Evolutionary conservation across 2,797 vertebrate genomes (phyloP).

Genomic region (Myotis myotis): DNA sequence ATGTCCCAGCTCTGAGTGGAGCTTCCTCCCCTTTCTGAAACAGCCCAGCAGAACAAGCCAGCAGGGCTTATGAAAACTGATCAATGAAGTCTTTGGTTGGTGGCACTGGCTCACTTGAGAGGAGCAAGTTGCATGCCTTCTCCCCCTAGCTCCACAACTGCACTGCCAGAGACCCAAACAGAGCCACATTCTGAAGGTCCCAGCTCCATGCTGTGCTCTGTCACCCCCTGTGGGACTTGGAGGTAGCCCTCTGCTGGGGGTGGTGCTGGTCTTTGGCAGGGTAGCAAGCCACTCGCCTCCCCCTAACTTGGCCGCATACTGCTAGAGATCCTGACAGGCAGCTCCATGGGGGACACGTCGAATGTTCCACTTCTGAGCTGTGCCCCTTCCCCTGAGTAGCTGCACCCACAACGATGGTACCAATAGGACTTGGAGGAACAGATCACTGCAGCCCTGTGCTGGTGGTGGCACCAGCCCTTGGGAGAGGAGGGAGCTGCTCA

Average conservation of each 20-base stretch:
- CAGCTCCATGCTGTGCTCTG: neutral
- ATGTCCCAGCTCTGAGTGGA: too few relatives aligned
- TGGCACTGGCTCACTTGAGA: too few relatives aligned
- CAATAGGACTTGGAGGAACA: neutral
- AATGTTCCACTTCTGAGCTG: neutral
- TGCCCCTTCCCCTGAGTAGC: neutral
- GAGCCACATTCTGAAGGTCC: neutral
- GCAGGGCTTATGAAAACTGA: too few relatives aligned
- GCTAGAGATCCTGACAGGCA: neutral
- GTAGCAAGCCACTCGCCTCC: too few relatives aligned
- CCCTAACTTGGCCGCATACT: neutral
- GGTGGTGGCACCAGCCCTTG: neutral
- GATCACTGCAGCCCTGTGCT: neutral
- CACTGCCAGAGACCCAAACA: neutral
- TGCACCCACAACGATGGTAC: neutral
- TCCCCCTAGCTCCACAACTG: too few relatives aligned
- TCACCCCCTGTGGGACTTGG: neutral
- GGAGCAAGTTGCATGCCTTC: too few relatives aligned
- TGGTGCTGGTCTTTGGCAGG: neutral
- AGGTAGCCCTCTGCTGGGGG: neutral
- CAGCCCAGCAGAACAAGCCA: too few relatives aligned
- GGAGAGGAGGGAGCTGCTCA: neutral
- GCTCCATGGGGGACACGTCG: rapidly evolving
- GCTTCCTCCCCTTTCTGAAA: too few relatives aligned
- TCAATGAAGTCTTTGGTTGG: too few relatives aligned